These are phyloP conservation scores for Engystomops pustulosus DNA, from an alignment of 2,113 vertebrate species.

Conservation along the genomic window DNA sequence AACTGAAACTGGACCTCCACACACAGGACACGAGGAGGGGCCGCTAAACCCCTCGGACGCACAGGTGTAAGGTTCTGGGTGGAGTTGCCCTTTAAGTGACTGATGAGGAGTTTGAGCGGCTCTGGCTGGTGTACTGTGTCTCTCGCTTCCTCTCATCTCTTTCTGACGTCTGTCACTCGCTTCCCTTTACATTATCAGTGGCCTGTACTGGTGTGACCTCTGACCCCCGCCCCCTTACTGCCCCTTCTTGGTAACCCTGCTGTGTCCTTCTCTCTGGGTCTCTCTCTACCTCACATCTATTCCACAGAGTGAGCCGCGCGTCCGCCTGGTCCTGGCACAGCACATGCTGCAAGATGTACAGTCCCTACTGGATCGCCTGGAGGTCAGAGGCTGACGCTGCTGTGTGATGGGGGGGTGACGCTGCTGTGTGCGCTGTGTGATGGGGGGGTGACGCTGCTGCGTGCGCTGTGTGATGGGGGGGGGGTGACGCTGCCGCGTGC, in stretches of 20 bases:
- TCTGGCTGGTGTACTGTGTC: not conserved
- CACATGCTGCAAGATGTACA: slow-evolving; percentile 86
- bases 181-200: not conserved
- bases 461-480: too few relatives aligned
- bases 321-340: slow-evolving; percentile 86
- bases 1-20: not conserved
- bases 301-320: slow-evolving; percentile 84
- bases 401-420: not conserved
- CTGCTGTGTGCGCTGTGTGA: not conserved
- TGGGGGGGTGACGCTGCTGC: not conserved
- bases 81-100: not conserved
- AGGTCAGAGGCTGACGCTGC: slow-evolving; percentile 71
- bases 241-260: not conserved
- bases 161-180: not conserved
- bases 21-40: not conserved
- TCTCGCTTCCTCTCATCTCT: slow-evolving; percentile 11
- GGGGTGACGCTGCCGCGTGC: not conserved
- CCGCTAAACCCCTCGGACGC: too few relatives aligned
- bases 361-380: slow-evolving; percentile 81
- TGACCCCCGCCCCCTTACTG: not conserved
- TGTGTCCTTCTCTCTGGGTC: slow-evolving; percentile 11
- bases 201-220: not conserved
- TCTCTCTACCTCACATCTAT: not conserved
- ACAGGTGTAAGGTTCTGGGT: not conserved
- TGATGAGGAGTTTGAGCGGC: not conserved